Base-by-base conservation (phyloP, 2,888 invertebrate species). In the Allacma fusca region DNA sequence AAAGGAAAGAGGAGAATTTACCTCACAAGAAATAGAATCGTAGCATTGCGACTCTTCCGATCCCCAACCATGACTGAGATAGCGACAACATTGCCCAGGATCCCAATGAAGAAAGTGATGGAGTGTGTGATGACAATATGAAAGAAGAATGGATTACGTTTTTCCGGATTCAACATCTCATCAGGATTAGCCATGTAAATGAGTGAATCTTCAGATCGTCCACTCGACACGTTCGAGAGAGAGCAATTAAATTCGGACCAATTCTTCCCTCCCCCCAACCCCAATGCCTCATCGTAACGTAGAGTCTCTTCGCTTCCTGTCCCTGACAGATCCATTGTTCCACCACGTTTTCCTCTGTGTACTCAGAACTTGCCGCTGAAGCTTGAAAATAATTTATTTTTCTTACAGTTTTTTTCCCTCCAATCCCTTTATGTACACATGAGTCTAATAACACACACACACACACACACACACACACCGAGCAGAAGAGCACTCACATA, bases 11-110 rank as follows among this genome's bases (percentile, higher is more conserved):
- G 16, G 16, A 28, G 21, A 12, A 50, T 75, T 70, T 80, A 84
- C 84, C 84, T 84, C 78, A 83, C 83, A 57, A 84, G 81, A 79
- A 87, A 86, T 34, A 85, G 80, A 76, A 85, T 86, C 19, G 86
- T 86, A 34, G 85, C 85, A 82, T 81, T 85, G 26, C 85, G 83
- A 4, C 85, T 80, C 74, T 85, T 86, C 21, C 86, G 84, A 78
- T 88, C 88, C 5, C 86, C 85, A 7, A 84, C 78, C 85, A 88
- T 87, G 19, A 88, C 87, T 43, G 85, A 85, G 64, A 89, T 87
- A 19, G 88, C 88, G 7, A 87, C 82, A 1, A 85, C 80, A 84
- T 89, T 89, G 1, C 88, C 89, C 1, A 87, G 80, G 13, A 88
- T 84, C 1, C 89, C 89, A 19, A 88, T 79, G 16, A 88, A 76